phyloP scores from a whole-genome alignment of 1,140 invertebrate genomes.

The Trinorchestia longiramus region DNA sequence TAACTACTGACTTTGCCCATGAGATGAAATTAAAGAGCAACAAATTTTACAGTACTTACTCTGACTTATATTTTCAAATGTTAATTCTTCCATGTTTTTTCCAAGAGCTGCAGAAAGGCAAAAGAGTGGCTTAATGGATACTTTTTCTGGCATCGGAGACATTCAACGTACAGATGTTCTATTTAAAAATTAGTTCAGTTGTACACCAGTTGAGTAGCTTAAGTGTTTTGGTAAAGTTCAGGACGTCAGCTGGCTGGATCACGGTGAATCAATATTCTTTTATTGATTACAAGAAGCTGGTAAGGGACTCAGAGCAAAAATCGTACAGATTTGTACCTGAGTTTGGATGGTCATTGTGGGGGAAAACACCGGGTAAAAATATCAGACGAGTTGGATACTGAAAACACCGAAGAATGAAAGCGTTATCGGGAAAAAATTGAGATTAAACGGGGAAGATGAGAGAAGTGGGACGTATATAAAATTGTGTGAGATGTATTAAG shows the following conservation, averaged over 20 bases:
- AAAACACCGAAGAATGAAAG: no score
- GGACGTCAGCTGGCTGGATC: background rate
- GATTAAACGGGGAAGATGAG: background rate
- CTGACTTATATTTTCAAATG: background rate
- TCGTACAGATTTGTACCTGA: no score
- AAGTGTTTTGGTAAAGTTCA: background rate
- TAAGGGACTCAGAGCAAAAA: no score
- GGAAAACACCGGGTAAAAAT: no score
- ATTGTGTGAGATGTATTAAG: background rate
- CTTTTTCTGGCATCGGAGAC: background rate
- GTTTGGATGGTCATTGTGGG: no score
- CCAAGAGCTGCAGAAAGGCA: background rate
- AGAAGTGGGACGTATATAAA: background rate
- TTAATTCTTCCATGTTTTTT: background rate
- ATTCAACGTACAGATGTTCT: no score
- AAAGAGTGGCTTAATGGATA: background rate
- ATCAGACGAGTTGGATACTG: no score
- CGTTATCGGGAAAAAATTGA: no score
- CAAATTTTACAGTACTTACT: background rate
- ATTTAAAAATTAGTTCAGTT: background rate
- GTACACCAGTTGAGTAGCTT: background rate
- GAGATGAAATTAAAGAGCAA: background rate
- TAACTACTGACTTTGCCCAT: background rate
- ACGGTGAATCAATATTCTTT: no score
- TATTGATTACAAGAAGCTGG: no score